Percentiles rank a stretch among this genome's conserved stretches.
These are phyloP conservation scores for Lagria hirta DNA, from an alignment of 2,888 invertebrate genomes.

Conservation along the genomic window DNA sequence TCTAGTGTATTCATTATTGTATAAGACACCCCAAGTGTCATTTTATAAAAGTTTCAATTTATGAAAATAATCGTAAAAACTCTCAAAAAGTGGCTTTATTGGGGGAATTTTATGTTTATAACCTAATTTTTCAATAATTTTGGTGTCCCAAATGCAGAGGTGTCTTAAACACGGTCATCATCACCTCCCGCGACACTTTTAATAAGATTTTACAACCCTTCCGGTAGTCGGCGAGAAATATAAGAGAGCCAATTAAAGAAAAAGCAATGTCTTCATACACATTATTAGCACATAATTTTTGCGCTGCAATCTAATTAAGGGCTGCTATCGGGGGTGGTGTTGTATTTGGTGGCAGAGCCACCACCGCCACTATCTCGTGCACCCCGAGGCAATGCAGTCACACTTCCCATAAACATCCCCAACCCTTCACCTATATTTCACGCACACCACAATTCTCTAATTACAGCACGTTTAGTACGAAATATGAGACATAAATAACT, in stretches of 20 bases:
- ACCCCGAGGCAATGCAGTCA: conserved; percentile 42
- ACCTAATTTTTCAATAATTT: too few species aligned
- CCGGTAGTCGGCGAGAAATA: conserved; percentile 20
- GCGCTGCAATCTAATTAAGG: conserved; percentile 28
- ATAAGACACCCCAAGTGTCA: too few species aligned
- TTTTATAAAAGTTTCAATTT: too few species aligned
- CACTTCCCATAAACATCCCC: conserved; percentile 44
- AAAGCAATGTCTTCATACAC: conserved; percentile 26
- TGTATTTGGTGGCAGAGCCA: conserved; percentile 15
- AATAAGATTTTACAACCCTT: conserved; percentile 24
- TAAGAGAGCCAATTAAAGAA: conserved; percentile 28
- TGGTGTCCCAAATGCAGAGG: too few species aligned
- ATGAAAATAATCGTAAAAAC: too few species aligned
- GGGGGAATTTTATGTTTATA: too few species aligned
- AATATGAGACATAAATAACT: conserved; percentile 56
- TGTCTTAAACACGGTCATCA: conserved; percentile 6
- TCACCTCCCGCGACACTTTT: conserved; percentile 11
- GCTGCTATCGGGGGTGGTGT: conserved; percentile 7
- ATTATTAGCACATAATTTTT: conserved; percentile 28
- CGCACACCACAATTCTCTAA: conserved; percentile 55
- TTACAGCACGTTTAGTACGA: conserved; percentile 55
- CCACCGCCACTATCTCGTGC: conserved; percentile 31
- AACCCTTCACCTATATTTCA: conserved; percentile 52
- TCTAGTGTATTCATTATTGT: too few species aligned
- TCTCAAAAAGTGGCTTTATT: too few species aligned